Conservation (phyloP, 2,797 vertebrate genomes). For the Orientallactaga sibirica region DNA sequence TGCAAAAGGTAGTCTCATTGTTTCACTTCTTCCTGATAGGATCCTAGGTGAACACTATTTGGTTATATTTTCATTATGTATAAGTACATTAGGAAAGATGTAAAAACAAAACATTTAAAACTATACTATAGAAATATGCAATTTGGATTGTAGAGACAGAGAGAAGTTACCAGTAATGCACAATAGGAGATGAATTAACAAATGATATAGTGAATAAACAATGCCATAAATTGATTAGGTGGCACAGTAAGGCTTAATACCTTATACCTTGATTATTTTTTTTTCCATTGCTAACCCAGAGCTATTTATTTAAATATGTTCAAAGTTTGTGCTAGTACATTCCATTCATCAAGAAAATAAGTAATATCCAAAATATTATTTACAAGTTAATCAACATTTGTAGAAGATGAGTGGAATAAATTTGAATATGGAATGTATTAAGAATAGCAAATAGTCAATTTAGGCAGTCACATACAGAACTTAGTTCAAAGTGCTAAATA, state of each 20-base stretch:
- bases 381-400: slow-evolving; percentile 17
- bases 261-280: background rate
- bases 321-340: background rate
- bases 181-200: background rate
- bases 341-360: slow-evolving; percentile 44
- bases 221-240: background rate
- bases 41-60: background rate
- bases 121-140: background rate
- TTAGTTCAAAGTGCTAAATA: background rate
- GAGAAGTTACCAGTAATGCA: background rate
- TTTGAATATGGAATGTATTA: background rate
- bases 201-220: background rate
- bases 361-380: slow-evolving; percentile 9
- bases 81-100: background rate
- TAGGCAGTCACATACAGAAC: background rate
- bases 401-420: background rate
- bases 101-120: background rate
- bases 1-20: background rate
- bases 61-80: slow-evolving; percentile 23
- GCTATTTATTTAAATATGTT: slow-evolving; percentile 5
- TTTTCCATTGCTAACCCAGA: slow-evolving; percentile 3
- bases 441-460: background rate
- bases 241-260: background rate
- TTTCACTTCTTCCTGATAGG: background rate
- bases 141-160: background rate